A percentile compares a stretch with the other conserved stretches of the same genome.
These are phyloP conservation scores for Meganola albula DNA, from an alignment of 2,888 invertebrate species.

Conservation along the genomic window DNA sequence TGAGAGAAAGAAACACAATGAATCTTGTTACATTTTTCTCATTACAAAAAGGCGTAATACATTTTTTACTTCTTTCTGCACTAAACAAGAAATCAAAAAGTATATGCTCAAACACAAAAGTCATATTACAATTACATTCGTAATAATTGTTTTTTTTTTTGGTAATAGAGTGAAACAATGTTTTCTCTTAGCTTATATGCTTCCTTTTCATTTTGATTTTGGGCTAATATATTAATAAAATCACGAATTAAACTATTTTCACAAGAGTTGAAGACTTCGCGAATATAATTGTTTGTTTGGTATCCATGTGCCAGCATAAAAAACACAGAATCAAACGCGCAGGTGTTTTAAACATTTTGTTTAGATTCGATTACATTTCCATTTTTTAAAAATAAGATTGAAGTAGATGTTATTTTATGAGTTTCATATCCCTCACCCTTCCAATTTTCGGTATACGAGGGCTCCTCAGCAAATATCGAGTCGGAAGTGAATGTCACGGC, in stretches of 20 bases:
- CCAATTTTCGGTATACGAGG: constrained; percentile 13
- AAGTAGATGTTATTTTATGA: constrained; percentile 11
- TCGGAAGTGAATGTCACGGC: constrained; percentile 8
- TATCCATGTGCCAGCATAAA: constrained; percentile 12
- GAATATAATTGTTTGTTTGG: constrained; percentile 11
- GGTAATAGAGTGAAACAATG: constrained; percentile 9
- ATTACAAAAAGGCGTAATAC: constrained; percentile 11
- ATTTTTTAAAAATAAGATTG: constrained; percentile 12
- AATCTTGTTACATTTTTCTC: constrained; percentile 10
- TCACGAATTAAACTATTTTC: constrained; percentile 10
- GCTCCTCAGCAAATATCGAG: constrained; percentile 13
- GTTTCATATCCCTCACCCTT: constrained; percentile 13
- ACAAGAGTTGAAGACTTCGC: constrained; percentile 8
- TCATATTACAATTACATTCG: constrained; percentile 13
- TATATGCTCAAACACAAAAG: constrained; percentile 12
- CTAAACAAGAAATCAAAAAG: constrained; percentile 9
- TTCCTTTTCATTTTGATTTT: constrained; percentile 11
- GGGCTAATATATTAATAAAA: constrained; percentile 12
- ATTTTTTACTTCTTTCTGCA: constrained; percentile 10
- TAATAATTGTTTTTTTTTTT: constrained; percentile 9
- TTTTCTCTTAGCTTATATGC: constrained; percentile 11
- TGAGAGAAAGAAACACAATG: constrained; percentile 8
- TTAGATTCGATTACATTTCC: constrained; percentile 11
- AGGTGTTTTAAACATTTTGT: constrained; percentile 12
- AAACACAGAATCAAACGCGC: constrained; percentile 12